Evolutionary conservation across 2,888 invertebrate species (phyloP).

Genomic region (Epinotia nisella): DNA sequence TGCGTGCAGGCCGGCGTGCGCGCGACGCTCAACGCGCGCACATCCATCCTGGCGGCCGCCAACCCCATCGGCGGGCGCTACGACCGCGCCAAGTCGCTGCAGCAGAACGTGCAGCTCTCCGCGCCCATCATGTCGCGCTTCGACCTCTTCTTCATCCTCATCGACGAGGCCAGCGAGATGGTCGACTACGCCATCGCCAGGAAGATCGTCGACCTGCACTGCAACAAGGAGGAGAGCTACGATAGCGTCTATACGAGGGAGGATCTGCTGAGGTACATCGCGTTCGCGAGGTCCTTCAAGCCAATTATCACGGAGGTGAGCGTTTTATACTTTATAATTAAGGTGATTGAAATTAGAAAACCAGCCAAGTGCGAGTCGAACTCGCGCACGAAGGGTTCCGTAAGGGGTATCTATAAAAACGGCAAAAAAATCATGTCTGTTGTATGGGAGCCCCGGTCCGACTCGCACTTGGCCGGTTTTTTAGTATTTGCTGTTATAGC

Average conservation of each 20-base stretch:
- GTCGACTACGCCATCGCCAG: slow-evolving; percentile 98
- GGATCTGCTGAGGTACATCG: slow-evolving; percentile 97
- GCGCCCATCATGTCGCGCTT: slow-evolving; percentile 99
- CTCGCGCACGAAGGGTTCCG: too few relatives aligned
- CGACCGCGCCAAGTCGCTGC: slow-evolving; percentile 96
- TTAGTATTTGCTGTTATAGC: too few relatives aligned
- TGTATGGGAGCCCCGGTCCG: too few relatives aligned
- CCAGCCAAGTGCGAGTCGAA: too few relatives aligned
- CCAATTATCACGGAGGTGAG: slow-evolving; percentile 91
- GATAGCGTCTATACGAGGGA: slow-evolving; percentile 93
- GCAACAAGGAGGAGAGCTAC: slow-evolving; percentile 91
- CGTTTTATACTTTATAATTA: too few relatives aligned
- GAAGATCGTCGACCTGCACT: slow-evolving; percentile 97
- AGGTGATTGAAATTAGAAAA: too few relatives aligned
- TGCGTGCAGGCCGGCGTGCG: slow-evolving; percentile 93
- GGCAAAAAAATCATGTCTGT: too few relatives aligned
- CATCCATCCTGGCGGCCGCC: slow-evolving; percentile 98
- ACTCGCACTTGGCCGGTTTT: too few relatives aligned
- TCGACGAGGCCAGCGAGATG: slow-evolving; percentile 95
- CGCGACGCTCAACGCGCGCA: slow-evolving; percentile 98
- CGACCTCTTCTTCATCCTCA: slow-evolving; percentile 98
- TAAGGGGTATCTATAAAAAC: too few relatives aligned
- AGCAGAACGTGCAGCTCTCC: slow-evolving; percentile 96
- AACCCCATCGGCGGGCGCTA: slow-evolving; percentile 99
- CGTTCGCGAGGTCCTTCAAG: slow-evolving; percentile 97